phyloP scores from a whole-genome alignment of 2,113 vertebrate genomes.

The Craseonycteris thonglongyai region DNA sequence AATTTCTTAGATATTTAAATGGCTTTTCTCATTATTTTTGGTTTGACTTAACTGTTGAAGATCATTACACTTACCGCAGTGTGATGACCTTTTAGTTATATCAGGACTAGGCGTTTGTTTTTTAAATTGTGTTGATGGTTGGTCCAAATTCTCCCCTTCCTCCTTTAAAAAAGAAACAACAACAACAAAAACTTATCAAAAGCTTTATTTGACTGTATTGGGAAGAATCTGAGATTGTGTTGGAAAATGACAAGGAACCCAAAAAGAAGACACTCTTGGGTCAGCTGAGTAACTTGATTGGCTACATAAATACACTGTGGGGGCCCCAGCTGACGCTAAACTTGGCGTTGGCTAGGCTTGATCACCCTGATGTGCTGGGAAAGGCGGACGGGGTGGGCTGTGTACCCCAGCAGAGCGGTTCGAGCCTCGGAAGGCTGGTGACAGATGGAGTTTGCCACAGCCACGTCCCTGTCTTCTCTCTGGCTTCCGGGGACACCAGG shows the following conservation, averaged over 20 bases:
- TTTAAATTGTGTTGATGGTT: slow-evolving; percentile 1
- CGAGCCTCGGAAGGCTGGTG: neutral
- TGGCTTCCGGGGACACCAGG: neutral
- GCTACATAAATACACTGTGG: neutral
- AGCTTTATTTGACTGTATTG: neutral
- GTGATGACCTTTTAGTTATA: neutral
- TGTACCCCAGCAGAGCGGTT: neutral
- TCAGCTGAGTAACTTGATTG: neutral
- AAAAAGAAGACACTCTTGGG: neutral
- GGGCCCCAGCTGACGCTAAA: neutral
- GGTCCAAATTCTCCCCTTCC: neutral
- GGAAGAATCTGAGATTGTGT: neutral
- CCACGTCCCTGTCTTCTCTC: neutral
- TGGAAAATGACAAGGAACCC: neutral
- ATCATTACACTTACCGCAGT: neutral
- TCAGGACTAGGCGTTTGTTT: neutral
- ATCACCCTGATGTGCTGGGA: neutral
- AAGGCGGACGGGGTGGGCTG: neutral
- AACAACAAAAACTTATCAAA: neutral
- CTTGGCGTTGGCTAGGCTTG: neutral
- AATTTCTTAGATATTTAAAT: neutral
- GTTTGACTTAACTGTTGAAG: neutral
- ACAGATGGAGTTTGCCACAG: neutral
- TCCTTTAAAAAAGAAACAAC: neutral
- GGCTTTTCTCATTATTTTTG: neutral